These are phyloP conservation scores for Acromyrmex charruanus DNA, from an alignment of 1,140 invertebrate genomes.

Conservation along the genomic window DNA sequence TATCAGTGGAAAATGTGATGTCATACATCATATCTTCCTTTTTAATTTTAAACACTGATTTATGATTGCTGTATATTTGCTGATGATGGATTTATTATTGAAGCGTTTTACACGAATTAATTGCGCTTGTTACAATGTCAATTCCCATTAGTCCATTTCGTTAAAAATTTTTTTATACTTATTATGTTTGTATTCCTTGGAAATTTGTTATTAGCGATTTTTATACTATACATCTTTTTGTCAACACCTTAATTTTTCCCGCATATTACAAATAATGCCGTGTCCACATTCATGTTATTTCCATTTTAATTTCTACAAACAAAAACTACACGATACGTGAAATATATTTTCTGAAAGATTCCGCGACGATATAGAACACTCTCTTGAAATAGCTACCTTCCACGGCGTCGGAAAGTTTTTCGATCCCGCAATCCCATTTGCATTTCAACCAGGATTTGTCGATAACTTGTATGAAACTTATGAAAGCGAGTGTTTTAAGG, in stretches of 20 bases:
- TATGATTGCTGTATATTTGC: too few relatives aligned
- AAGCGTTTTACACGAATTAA: too few relatives aligned
- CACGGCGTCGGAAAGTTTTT: conserved; percentile 34
- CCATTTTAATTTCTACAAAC: conserved; percentile 28
- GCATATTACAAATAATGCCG: background rate
- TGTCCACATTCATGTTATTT: conserved; percentile 29
- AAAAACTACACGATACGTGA: conserved; percentile 21
- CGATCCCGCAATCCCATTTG: conserved; percentile 36
- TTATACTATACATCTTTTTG: background rate
- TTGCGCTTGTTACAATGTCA: too few relatives aligned
- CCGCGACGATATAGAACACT: conserved; percentile 57
- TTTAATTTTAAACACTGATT: too few relatives aligned
- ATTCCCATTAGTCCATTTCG: too few relatives aligned
- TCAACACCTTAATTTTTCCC: background rate
- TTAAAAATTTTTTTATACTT: too few relatives aligned
- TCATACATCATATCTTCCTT: too few relatives aligned
- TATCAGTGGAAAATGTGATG: background rate
- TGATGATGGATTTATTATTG: too few relatives aligned
- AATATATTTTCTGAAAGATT: conserved; percentile 40
- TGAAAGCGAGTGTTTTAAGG: conserved; percentile 30
- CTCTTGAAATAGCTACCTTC: conserved; percentile 53
- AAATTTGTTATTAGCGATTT: too few relatives aligned
- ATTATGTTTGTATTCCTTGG: too few relatives aligned
- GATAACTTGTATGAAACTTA: conserved; percentile 40
- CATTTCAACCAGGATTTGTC: conserved; percentile 49